A percentile compares a stretch with the other conserved stretches of the same genome.
Evolutionary conservation across 1,140 invertebrate species (phyloP).

Genomic region (Papilio polyxenes): DNA sequence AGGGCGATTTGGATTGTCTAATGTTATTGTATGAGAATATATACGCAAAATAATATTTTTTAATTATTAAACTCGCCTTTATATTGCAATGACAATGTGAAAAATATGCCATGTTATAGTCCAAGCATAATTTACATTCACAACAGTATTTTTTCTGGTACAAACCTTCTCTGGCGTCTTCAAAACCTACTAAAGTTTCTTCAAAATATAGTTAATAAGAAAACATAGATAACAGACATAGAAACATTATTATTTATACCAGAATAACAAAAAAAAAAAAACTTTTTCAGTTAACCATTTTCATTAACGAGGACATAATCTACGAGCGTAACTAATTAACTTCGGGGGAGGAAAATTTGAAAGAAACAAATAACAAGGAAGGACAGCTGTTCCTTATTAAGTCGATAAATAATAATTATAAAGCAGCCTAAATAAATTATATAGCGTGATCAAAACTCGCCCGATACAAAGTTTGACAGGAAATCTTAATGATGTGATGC

Average conservation of each 20-base stretch:
- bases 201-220: no score
- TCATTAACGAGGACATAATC: constrained; percentile 20
- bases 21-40: no score
- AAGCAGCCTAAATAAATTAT: constrained; percentile 24
- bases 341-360: constrained; percentile 10
- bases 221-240: background rate
- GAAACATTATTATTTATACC: background rate
- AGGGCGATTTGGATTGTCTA: no score
- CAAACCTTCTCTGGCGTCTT: no score
- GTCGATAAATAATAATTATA: constrained; percentile 26
- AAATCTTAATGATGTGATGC: background rate
- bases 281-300: background rate
- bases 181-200: no score
- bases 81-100: no score
- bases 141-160: no score
- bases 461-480: background rate
- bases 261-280: background rate
- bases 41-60: no score
- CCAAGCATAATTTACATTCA: no score
- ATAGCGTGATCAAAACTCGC: constrained; percentile 9
- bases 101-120: no score
- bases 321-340: constrained; percentile 21
- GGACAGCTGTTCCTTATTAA: constrained; percentile 22
- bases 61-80: no score
- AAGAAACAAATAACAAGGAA: constrained; percentile 28